Evolutionary conservation across 2,113 vertebrate species (phyloP).

Genomic region (Semicossyphus pulcher): DNA sequence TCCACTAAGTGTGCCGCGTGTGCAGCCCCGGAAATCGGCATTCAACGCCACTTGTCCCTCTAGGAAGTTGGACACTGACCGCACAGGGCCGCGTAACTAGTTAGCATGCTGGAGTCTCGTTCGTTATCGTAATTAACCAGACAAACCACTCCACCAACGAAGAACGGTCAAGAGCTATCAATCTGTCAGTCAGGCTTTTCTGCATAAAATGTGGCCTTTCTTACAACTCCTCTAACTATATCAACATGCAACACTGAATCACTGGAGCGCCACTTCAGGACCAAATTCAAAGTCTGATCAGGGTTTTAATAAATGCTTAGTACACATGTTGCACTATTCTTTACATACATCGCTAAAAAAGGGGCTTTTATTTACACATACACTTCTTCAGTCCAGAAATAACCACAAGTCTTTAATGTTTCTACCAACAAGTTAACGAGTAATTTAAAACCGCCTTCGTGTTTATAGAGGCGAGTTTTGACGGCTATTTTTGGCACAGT

Average conservation of each 20-base stretch:
- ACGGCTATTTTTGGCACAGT: slow-evolving; percentile 37
- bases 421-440: not conserved
- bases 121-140: slow-evolving; percentile 13
- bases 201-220: too few relatives aligned
- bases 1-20: too few relatives aligned
- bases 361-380: too few relatives aligned
- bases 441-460: not conserved
- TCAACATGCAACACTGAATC: too few relatives aligned
- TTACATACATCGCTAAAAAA: too few relatives aligned
- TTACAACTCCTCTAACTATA: too few relatives aligned
- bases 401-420: not conserved
- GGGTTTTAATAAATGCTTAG: too few relatives aligned
- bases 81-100: not conserved
- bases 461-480: not conserved
- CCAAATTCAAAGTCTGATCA: too few relatives aligned
- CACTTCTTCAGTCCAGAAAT: not conserved
- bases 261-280: too few relatives aligned
- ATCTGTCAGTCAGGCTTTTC: slow-evolving; percentile 61
- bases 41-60: slow-evolving; percentile 8
- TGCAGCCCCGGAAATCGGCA: slow-evolving; percentile 6
- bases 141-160: slow-evolving; percentile 28
- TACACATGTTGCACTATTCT: too few relatives aligned
- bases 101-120: not conserved
- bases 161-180: slow-evolving; percentile 42
- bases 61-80: slow-evolving; percentile 6